Base-by-base conservation (phyloP, 2,888 invertebrate species). In the Acleris holmiana region DNA sequence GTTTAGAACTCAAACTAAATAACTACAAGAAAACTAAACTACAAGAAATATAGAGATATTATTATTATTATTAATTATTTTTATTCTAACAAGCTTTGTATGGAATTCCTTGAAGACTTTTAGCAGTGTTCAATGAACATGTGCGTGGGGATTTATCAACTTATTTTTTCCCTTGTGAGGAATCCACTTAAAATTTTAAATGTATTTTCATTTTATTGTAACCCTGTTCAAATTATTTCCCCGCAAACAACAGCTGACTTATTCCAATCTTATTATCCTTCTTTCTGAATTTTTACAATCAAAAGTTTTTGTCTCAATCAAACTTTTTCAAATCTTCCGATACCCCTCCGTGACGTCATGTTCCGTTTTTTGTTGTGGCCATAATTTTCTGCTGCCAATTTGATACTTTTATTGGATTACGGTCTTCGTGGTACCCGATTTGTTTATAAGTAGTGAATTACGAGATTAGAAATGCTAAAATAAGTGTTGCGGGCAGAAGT, bases 281-380 rank as follows among this genome's bases (percentile, higher is more conserved):
- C 81, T 78, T 79, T 72, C 76, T 73, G 84, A 80, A 85, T 89
- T 88, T 82, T 80, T 84, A 87, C 88, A 90, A 91, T 90, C 89
- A 88, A 87, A 89, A 91, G 83, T 85, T 86, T 83, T 69, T 73
- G 70, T 84, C 86, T 83, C 88, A 90, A 91, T 90, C 91, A 89
- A 91, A 91, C 89, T 91, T 91, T 89, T 86, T 85, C 85, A 87
- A 89, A 88, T 84, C 85, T 73, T 72, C 78, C 76, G 68, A 74
- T 68, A 73, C 70, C 71, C 81, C 77, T 76, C 69, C 74, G 67
- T 68, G 72, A 79, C 76, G 78, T 82, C 80, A 78, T 76, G 78
- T 35, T 35, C 35, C 29, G 29, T 80, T 64, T 68, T 71, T 74
- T 70, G 61, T 72, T 70, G 69, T 68, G 75, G 82, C 80, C 77